Evolutionary conservation across 2,888 invertebrate genomes (phyloP).

Genomic region (Yponomeuta malinellus): DNA sequence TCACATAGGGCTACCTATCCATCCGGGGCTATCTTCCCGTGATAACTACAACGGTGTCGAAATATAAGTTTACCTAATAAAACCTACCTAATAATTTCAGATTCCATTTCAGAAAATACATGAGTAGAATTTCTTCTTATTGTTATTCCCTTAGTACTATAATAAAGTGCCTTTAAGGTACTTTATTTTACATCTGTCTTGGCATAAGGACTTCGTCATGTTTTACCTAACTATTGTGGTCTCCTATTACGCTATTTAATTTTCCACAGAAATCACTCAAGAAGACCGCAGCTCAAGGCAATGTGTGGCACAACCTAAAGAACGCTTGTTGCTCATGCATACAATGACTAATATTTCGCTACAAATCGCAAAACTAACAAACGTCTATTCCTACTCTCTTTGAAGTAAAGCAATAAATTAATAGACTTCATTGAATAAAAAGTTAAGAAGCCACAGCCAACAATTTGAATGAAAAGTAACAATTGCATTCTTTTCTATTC

Average conservation of each 20-base stretch:
- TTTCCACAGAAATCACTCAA: not conserved
- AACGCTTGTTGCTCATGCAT: not conserved
- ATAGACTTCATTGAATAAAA: not conserved
- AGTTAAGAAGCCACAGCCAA: not conserved
- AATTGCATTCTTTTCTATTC: constrained; percentile 11
- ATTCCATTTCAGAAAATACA: too few relatives aligned
- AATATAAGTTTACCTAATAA: too few relatives aligned
- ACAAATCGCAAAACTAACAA: constrained; percentile 1
- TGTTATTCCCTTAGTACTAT: too few relatives aligned
- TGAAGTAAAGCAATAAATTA: not conserved
- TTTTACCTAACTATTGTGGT: not conserved
- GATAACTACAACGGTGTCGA: too few relatives aligned
- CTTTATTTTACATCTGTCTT: too few relatives aligned
- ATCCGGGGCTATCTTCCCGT: too few relatives aligned
- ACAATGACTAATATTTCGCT: constrained; percentile 8
- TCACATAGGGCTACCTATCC: too few relatives aligned
- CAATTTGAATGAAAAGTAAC: not conserved
- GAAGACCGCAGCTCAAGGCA: constrained; percentile 2
- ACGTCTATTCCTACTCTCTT: not conserved
- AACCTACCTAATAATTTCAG: too few relatives aligned
- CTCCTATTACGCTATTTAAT: not conserved
- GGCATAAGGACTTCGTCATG: not conserved
- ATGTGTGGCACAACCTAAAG: not conserved
- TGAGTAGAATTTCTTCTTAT: too few relatives aligned
- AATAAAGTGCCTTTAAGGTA: too few relatives aligned